Percentiles rank a stretch among this genome's conserved stretches.
Evolutionary conservation across 2,797 vertebrate genomes (phyloP).

Genomic region (Dendrocincla fuliginosa): DNA sequence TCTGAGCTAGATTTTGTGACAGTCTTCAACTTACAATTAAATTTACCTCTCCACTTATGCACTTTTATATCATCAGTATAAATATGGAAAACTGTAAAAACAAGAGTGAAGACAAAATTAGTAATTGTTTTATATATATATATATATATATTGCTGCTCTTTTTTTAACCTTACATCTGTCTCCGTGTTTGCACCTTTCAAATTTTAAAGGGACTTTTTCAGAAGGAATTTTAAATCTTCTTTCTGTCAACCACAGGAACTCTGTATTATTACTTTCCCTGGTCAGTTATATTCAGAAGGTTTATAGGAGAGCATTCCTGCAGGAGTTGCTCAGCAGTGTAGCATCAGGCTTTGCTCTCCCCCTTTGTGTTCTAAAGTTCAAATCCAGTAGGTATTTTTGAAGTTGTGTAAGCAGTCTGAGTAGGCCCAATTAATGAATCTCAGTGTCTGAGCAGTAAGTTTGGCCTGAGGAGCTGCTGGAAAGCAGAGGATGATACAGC

Average conservation of each 20-base stretch:
- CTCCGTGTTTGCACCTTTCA: neutral
- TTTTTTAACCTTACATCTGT: neutral
- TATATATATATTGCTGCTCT: neutral
- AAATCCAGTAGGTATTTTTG: neutral
- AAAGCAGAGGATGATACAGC: neutral
- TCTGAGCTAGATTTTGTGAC: neutral
- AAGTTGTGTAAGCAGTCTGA: neutral
- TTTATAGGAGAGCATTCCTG: neutral
- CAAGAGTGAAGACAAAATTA: neutral
- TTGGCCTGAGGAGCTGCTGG: neutral
- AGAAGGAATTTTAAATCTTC: neutral
- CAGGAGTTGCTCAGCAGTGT: neutral
- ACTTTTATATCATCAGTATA: neutral
- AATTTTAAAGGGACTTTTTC: neutral
- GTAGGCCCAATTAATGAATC: neutral
- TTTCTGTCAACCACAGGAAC: neutral
- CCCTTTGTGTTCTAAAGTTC: neutral
- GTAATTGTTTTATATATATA: neutral
- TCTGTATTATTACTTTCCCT: neutral
- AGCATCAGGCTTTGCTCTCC: neutral
- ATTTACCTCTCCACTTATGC: neutral
- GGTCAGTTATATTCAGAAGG: neutral
- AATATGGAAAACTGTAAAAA: neutral
- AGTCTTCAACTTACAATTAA: neutral
- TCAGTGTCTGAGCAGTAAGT: neutral